Percentiles rank a stretch among this genome's conserved stretches.
These are phyloP conservation scores for Blastomussa wellsi DNA, from an alignment of 92 coral and sea anemone species.

Conservation along the genomic window DNA sequence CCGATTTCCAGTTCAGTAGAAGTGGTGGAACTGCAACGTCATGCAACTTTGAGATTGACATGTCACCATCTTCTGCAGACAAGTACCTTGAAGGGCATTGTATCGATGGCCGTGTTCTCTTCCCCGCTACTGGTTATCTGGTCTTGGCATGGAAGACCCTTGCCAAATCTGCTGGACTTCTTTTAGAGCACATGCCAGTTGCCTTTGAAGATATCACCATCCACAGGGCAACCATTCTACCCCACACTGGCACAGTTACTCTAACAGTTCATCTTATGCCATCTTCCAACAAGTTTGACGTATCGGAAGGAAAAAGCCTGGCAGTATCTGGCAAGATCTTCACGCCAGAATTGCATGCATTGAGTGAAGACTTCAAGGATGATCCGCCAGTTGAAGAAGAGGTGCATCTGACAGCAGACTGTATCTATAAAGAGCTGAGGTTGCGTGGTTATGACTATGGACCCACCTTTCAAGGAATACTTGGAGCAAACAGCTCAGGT, in stretches of 20 bases:
- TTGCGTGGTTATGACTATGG: constrained; percentile 87
- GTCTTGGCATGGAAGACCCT: constrained; percentile 83
- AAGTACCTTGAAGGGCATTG: constrained; percentile 83
- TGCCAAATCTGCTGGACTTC: constrained; percentile 78
- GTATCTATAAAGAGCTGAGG: constrained; percentile 83
- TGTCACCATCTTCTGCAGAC: constrained; percentile 68
- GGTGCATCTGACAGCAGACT: constrained; percentile 74
- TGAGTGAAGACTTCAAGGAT: constrained; percentile 59
- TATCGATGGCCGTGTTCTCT: constrained; percentile 77
- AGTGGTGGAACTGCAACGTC: constrained; percentile 65
- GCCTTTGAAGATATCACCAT: constrained; percentile 81
- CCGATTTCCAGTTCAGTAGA: constrained; percentile 68
- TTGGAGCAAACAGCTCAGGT: constrained; percentile 83
- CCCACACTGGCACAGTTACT: constrained; percentile 76
- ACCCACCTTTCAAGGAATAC: constrained; percentile 81
- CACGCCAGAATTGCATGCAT: constrained; percentile 71
- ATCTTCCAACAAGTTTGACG: constrained; percentile 83
- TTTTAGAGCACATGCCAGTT: constrained; percentile 82
- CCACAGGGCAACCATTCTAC: constrained; percentile 79
- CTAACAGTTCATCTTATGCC: constrained; percentile 84
- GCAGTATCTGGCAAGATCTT: constrained; percentile 78
- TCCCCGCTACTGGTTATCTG: constrained; percentile 85
- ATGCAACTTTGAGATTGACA: constrained; percentile 70
- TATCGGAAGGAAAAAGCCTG: constrained; percentile 78
- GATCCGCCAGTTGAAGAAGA: constrained; percentile 63